Evolutionary conservation across 1,140 invertebrate species (phyloP).

Genomic region (Sminthurinus signatus): DNA sequence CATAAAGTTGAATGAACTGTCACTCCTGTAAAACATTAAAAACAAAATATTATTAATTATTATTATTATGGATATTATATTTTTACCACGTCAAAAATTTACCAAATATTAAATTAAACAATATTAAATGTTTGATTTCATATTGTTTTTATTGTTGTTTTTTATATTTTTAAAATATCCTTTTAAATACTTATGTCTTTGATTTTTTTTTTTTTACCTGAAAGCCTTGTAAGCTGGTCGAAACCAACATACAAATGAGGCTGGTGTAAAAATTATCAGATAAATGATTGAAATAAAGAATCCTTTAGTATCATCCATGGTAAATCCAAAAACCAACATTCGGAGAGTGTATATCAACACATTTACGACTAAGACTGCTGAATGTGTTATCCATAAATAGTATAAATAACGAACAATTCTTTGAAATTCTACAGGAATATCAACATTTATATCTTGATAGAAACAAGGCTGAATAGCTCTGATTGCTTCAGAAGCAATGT

Average conservation of each 20-base stretch:
- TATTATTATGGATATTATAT: too few species aligned
- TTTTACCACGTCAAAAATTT: too few species aligned
- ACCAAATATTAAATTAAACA: too few species aligned
- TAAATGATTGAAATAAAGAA: slow-evolving; percentile 88
- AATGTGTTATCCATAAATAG: slow-evolving; percentile 94
- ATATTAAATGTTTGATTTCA: too few species aligned
- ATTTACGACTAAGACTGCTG: slow-evolving; percentile 77
- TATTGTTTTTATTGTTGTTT: too few species aligned
- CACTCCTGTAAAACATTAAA: slow-evolving; percentile 68
- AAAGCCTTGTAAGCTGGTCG: slow-evolving; percentile 79
- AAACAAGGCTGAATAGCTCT: slow-evolving; percentile 91
- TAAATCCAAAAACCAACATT: slow-evolving; percentile 46
- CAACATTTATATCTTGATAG: slow-evolving; percentile 99
- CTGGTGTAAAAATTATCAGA: slow-evolving; percentile 85
- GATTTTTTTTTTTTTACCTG: too few species aligned
- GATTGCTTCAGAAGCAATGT: slow-evolving; percentile 71
- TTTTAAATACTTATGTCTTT: too few species aligned
- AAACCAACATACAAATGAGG: slow-evolving; percentile 97
- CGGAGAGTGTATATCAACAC: slow-evolving; percentile 69
- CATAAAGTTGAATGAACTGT: slow-evolving; percentile 99
- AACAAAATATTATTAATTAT: too few species aligned
- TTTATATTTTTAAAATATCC: too few species aligned
- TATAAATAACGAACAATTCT: slow-evolving; percentile 88
- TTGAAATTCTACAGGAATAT: slow-evolving; percentile 96
- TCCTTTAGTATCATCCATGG: slow-evolving; percentile 56